Base-by-base conservation (phyloP, 2,113 vertebrate species). In the Coregonus clupeaformis region DNA sequence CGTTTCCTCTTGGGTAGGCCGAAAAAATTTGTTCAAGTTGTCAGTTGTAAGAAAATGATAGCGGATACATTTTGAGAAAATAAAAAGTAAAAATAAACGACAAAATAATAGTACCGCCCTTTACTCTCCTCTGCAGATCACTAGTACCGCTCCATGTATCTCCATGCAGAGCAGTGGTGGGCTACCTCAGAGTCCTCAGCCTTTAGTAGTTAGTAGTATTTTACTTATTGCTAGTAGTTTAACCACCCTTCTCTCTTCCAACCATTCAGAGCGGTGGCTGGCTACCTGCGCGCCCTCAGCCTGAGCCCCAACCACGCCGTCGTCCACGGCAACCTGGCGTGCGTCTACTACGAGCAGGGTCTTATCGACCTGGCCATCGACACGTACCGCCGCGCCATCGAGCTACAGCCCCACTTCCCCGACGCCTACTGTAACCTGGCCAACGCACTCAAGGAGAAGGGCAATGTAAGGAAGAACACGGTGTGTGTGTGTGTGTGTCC, bases 401-500 rank as follows among this genome's bases (percentile, higher is more conserved):
- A 99, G 80, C 88, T 99, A 22, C 97, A 99, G 60, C 97, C 98
- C 1, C 97, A 99, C 87, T 99, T 99, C 76, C 98, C 98, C 0
- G 97, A 99, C 0, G 98, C 98, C 69, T 99, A 99, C 73, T 99
- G 98, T 88, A 99, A 99, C 87, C 89, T 99, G 89, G 98, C 98
- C 89, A 99, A 99, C 5, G 98, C 98, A 18, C 92, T 99, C 71
- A 99, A 99, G 80, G 98, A 99, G 92, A 99, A 99, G 85, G 97
- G 98, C 92, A 99, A 97, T 86, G 97, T 98, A 96, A 97, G 96
- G 25, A 82, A 36, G 12, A 47, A 5, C 16, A 75, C 63, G 49
- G 71, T 74, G 68, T 24, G 13, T 30, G 12, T 55, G 71, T 74
- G 68, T 24, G 13, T 30, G 12, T 55, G 16, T 1, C 71, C 3